Evolutionary conservation across 2,113 vertebrate genomes (phyloP), one percentile per base, ranked within the genome.

Genomic region (Eudyptes chrysolophus): DNA sequence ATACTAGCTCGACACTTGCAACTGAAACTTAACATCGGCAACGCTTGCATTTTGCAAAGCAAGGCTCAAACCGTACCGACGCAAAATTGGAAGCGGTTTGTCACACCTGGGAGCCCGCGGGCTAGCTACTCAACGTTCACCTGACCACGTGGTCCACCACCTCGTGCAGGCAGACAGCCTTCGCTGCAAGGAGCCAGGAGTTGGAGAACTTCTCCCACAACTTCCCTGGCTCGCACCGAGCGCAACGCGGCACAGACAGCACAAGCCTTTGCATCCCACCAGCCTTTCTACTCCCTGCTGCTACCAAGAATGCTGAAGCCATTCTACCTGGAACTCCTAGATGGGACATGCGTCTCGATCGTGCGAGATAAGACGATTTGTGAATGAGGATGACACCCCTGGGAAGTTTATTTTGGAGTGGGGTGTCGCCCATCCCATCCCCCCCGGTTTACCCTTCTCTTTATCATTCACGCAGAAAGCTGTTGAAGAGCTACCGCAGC

Each of bases 51-150:
- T 49, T 38, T 13, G 42, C 57, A 32, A 64, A 38, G 58, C 44
- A 5, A 44, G 26, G 57, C 44, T 79, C 51, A 7, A 14, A 7
- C 55, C 3, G 0, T 4, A 17, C 48, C 11, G 4, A 13, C 13
- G 34, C 19, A 10, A 20, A 30, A 17, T 3, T 1, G 16, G 48
- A 44, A 30, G 38, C 3, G 0, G 54, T 52, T 44, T 19, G 60
- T 11, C 15, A 21, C 34, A 2, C 17, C 3, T 11, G 27, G 26
- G 44, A 25, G 21, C 2, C 7, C 5, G 4, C 2, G 2, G 32
- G 38, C 30, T 44, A 9, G 38, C 13, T 21, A 16, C 29, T 66
- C 40, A 13, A 8, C 34, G 2, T 6, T 19, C 30, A 16, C 30
- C n/a, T 12, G 22, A 36, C 5, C 16, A 15, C 7, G 3, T 5